These are phyloP conservation scores for Geococcyx californianus DNA, from an alignment of 2,113 vertebrate species.

Conservation along the genomic window DNA sequence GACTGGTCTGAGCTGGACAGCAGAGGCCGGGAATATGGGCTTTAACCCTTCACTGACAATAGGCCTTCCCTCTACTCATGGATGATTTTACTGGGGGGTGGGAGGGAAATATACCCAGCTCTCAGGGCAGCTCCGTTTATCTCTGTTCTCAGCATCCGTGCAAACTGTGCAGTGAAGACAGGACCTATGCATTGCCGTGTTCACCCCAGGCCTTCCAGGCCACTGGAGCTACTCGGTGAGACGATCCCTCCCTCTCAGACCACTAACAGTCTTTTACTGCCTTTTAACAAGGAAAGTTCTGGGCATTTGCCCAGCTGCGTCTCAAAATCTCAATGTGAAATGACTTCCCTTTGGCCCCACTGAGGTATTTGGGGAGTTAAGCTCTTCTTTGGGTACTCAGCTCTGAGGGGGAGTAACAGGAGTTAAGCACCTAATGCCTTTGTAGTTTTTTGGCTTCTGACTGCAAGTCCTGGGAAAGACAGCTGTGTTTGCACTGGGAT, in stretches of 20 bases:
- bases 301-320: not conserved
- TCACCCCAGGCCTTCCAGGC: not conserved
- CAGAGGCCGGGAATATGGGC: not conserved
- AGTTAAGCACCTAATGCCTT: slow-evolving; percentile 2
- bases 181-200: accelerated
- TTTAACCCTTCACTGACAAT: not conserved
- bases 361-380: not conserved
- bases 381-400: not conserved
- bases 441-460: slow-evolving; percentile 10
- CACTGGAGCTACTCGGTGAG: not conserved
- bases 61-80: not conserved
- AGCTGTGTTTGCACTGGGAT: slow-evolving; percentile 33
- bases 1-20: not conserved
- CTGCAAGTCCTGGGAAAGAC: not conserved
- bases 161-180: not conserved
- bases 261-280: not conserved
- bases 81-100: not conserved
- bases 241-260: not conserved
- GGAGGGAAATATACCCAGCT: not conserved
- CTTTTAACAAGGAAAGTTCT: not conserved
- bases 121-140: not conserved
- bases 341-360: not conserved
- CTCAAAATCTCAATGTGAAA: not conserved
- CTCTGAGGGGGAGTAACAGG: not conserved
- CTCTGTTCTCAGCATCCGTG: not conserved